A percentile compares a stretch with the other conserved stretches of the same genome.
Evolutionary conservation across 2,797 vertebrate genomes (phyloP).

Genomic region (Harpagifer antarcticus): DNA sequence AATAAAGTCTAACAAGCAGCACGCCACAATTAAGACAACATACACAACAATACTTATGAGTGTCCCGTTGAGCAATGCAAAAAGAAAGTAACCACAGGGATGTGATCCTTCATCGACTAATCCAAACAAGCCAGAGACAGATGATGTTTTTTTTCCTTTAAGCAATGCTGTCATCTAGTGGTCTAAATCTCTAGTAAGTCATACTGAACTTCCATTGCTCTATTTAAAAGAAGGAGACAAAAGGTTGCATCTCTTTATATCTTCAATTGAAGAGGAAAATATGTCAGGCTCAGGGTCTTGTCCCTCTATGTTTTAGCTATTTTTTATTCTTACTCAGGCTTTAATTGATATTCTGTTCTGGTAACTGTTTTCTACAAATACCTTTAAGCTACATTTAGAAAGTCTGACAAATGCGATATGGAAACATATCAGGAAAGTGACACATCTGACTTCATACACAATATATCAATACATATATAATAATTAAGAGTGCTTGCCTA

Average conservation of each 20-base stretch:
- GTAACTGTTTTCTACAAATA: too few relatives aligned
- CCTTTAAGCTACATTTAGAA: background rate
- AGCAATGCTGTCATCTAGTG: conserved; percentile 79
- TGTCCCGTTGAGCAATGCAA: conserved; percentile 19
- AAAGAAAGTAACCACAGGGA: conserved; percentile 24
- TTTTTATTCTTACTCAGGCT: background rate
- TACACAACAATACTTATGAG: conserved; percentile 39
- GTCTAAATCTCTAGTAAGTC: conserved; percentile 22
- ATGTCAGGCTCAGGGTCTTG: background rate
- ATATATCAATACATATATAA: background rate
- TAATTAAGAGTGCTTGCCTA: background rate
- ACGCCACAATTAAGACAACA: conserved; percentile 34
- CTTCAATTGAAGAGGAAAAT: background rate
- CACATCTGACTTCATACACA: background rate
- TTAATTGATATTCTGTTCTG: too few relatives aligned
- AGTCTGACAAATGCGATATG: background rate
- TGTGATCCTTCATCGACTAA: conserved; percentile 3
- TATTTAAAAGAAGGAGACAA: background rate
- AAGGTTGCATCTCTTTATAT: background rate
- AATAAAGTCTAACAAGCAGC: conserved; percentile 44
- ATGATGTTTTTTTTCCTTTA: conserved; percentile 29
- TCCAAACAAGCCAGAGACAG: background rate
- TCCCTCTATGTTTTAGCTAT: background rate
- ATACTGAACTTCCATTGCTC: background rate
- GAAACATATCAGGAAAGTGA: background rate